phyloP scores from a whole-genome alignment of 2,113 vertebrate genomes.

The Cavia aperea region DNA sequence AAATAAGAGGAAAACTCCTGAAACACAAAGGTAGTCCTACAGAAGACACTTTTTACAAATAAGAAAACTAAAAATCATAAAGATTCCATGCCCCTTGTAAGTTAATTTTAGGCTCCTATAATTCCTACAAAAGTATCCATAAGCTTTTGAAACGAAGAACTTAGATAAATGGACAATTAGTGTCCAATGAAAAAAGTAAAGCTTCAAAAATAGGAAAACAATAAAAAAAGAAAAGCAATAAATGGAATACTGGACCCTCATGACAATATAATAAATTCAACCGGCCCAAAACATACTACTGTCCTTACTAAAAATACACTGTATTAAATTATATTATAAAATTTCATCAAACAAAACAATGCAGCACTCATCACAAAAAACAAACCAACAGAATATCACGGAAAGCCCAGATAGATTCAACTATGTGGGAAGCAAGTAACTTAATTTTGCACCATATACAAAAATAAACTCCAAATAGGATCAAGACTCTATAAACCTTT shows the following conservation, averaged over 20 bases:
- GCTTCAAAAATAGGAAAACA: background rate
- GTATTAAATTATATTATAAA: background rate
- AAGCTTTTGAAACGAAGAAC: background rate
- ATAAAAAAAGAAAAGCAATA: background rate
- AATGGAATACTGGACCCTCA: background rate
- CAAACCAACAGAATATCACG: background rate
- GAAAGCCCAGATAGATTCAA: background rate
- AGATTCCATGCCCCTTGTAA: background rate
- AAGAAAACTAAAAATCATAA: background rate
- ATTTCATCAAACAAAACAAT: background rate
- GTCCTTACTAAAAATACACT: background rate
- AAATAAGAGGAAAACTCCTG: background rate
- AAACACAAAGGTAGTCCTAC: background rate
- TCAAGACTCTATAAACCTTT: background rate
- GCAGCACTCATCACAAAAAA: background rate
- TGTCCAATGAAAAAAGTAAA: background rate
- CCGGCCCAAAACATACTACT: background rate
- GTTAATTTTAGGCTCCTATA: background rate
- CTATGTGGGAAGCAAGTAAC: background rate
- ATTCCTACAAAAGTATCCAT: background rate
- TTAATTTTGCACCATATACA: background rate
- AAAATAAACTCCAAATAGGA: background rate
- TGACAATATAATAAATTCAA: background rate
- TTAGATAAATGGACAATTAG: background rate
- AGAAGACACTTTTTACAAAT: background rate